phyloP scores from a whole-genome alignment of 2,113 vertebrate species.

The Haemorhous mexicanus region DNA sequence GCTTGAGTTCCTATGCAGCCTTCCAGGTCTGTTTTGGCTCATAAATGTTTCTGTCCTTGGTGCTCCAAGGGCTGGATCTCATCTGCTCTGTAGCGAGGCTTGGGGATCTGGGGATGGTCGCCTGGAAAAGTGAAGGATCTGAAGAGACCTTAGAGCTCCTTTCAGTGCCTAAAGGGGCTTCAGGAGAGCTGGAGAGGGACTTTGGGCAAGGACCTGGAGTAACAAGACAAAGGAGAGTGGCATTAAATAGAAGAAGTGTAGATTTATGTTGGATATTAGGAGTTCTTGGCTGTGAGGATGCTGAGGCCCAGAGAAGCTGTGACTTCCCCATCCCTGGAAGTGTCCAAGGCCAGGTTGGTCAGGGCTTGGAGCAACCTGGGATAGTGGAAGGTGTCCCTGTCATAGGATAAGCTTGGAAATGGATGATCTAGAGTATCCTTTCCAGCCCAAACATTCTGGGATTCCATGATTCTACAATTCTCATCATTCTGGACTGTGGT shows the following conservation, averaged over 20 bases:
- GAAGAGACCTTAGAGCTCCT: not conserved
- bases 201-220: not conserved
- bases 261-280: not conserved
- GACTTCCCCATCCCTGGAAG: not conserved
- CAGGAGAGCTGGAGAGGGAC: too few species aligned
- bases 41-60: not conserved
- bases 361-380: not conserved
- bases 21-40: not conserved
- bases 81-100: not conserved
- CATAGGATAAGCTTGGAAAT: not conserved
- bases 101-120: not conserved
- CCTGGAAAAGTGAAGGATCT: not conserved
- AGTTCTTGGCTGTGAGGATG: not conserved
- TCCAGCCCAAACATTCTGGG: not conserved
- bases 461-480: not conserved
- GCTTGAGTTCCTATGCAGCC: not conserved
- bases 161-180: not conserved
- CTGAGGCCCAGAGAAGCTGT: not conserved
- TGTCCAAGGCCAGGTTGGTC: fast-evolving
- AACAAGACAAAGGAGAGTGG: not conserved
- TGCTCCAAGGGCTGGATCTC: not conserved
- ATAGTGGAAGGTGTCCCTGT: fast-evolving
- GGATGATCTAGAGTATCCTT: not conserved
- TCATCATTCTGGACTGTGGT: not conserved
- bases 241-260: not conserved